Evolutionary conservation across 2,113 vertebrate species (phyloP).

Genomic region (Peromyscus californicus): DNA sequence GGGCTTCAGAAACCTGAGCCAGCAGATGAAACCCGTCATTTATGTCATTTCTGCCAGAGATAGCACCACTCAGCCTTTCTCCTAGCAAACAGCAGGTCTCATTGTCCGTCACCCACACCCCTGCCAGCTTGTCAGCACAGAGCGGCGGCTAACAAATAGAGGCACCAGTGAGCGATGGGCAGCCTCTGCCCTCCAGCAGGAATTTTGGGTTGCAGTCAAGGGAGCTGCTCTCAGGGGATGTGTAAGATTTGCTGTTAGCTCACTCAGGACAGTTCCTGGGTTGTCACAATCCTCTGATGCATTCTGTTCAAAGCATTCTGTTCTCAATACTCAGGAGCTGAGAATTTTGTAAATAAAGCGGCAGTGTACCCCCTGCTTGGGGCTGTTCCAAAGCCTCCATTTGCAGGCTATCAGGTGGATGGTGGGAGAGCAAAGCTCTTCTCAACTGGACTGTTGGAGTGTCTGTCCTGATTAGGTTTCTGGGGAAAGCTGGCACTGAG

Average conservation of each 20-base stretch:
- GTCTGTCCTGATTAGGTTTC: constrained; percentile 57
- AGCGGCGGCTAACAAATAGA: constrained; percentile 85
- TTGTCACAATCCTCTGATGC: not conserved
- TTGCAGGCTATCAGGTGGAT: constrained; percentile 55
- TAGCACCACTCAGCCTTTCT: constrained; percentile 80
- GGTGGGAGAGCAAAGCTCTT: not conserved
- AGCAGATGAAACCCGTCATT: constrained; percentile 88
- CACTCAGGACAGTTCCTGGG: not conserved
- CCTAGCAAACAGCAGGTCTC: constrained; percentile 84
- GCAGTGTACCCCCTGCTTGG: constrained; percentile 21
- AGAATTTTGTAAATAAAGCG: constrained; percentile 4
- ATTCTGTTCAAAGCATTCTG: constrained; percentile 8
- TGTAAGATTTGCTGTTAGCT: constrained; percentile 34
- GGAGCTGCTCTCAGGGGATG: not conserved
- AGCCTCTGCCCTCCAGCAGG: constrained; percentile 75
- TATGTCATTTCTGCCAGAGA: constrained; percentile 86
- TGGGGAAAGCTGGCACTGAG: constrained; percentile 9
- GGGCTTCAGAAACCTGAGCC: constrained; percentile 91
- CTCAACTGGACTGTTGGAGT: not conserved
- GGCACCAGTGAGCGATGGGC: constrained; percentile 86
- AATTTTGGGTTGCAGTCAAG: constrained; percentile 76
- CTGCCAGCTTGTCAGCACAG: constrained; percentile 87
- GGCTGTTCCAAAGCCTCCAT: constrained; percentile 57
- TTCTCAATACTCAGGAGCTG: not conserved
- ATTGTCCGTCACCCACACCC: constrained; percentile 87